Percentiles rank a stretch among this genome's conserved stretches.
Conservation (phyloP, 92 coral and sea anemone genomes). For the Isaurus tuberculatus region DNA sequence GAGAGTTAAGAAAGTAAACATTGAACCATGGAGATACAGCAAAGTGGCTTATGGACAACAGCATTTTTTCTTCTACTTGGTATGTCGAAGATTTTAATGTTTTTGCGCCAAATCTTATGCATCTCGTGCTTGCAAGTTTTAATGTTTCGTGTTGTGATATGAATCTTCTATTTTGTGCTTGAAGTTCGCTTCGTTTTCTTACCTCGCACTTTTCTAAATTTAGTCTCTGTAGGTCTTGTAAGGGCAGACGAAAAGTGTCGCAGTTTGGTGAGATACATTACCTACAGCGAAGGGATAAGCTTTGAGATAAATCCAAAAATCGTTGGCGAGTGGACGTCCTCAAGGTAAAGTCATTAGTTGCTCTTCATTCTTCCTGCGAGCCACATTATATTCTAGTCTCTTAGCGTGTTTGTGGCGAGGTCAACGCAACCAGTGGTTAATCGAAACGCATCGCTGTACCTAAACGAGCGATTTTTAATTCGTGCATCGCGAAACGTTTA, state of each 20-base stretch:
- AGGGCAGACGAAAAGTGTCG: conserved; percentile 65
- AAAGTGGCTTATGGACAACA: neutral
- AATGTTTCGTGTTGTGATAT: conserved; percentile 25
- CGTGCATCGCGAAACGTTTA: neutral
- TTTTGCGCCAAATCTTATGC: neutral
- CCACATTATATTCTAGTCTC: conserved; percentile 35
- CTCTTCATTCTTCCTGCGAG: conserved; percentile 26
- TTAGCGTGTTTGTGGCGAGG: conserved; percentile 26
- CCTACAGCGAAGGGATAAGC: conserved; percentile 68
- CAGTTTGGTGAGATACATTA: conserved; percentile 58
- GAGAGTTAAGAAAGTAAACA: neutral
- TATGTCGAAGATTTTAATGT: neutral
- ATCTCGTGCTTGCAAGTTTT: neutral
- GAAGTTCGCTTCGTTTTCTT: conserved; percentile 5
- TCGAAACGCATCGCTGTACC: conserved; percentile 28
- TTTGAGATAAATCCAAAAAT: conserved; percentile 59
- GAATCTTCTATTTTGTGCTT: conserved; percentile 39
- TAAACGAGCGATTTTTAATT: conserved; percentile 17
- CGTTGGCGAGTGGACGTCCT: conserved; percentile 81
- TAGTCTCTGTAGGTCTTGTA: conserved; percentile 29
- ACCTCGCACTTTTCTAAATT: conserved; percentile 22
- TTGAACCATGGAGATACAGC: conserved; percentile 20
- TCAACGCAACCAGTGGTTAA: conserved; percentile 17
- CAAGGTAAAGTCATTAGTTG: conserved; percentile 61
- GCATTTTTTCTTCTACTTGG: conserved; percentile 10